Evolutionary conservation across 2,888 invertebrate genomes (phyloP).

Genomic region (Orchesellides sinensis): DNA sequence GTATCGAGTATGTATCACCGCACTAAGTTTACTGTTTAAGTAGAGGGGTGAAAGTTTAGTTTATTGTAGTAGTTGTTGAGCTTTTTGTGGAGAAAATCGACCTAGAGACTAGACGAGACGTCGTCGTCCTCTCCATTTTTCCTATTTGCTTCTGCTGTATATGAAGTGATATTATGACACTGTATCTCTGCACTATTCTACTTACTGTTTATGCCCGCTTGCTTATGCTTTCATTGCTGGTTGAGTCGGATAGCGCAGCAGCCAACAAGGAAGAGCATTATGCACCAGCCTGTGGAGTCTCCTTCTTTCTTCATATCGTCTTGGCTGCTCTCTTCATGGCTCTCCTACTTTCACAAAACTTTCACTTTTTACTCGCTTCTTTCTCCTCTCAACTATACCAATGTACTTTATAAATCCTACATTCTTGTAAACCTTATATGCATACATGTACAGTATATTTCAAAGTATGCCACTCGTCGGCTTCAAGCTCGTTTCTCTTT

Average conservation of each 20-base stretch:
- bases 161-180: not conserved
- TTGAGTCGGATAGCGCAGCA: conserved; percentile 69
- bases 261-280: conserved; percentile 42
- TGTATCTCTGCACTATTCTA: too few relatives aligned
- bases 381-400: conserved; percentile 4
- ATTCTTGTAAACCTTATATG: not conserved
- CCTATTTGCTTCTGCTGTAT: not conserved
- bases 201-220: not conserved
- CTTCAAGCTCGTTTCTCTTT: conserved; percentile 1
- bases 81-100: conserved; percentile 57
- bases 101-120: conserved; percentile 68
- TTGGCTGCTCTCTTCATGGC: conserved; percentile 12
- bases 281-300: conserved; percentile 71
- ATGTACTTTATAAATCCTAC: not conserved
- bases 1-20: too few relatives aligned
- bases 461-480: conserved; percentile 2
- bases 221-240: not conserved
- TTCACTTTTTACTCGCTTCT: conserved; percentile 18
- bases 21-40: not conserved
- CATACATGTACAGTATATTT: not conserved
- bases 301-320: conserved; percentile 17
- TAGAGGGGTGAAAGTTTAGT: conserved; percentile 4
- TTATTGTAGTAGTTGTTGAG: not conserved
- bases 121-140: conserved; percentile 45
- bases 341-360: conserved; percentile 19